Base-by-base conservation (phyloP, 1,140 invertebrate species). In the Ostrea denselamellosa region DNA sequence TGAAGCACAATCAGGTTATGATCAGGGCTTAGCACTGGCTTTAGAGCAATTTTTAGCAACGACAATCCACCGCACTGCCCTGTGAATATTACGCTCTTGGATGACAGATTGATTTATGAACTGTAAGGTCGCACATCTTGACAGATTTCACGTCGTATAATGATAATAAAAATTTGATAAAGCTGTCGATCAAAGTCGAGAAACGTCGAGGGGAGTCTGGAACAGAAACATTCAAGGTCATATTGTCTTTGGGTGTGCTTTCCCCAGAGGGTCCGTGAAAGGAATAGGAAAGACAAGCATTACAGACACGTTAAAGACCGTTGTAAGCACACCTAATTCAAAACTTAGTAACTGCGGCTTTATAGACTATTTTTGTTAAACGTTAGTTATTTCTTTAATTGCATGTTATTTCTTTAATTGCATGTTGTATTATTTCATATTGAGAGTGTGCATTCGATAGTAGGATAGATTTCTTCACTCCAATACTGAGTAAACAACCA, bases 41-140 rank as follows among this genome's bases (percentile, higher is more conserved):
- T 25, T 17, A 14, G 68, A 77, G 68, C 14, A 77, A 62, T 17
- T 34, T 34, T 77, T 71, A 71, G 22, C 68, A 8, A 77, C 22
- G 8, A 9, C 17, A 34, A 77, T 25, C 25, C 68, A 28, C 58
- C 22, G 68, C 28, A 22, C 34, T 77, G 68, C 28, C 68, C 68
- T 34, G 14, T n/a, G 34, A 44, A 62, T 2, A 28, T 77, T 77
- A 34, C 68, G 68, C 28, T 28, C 56, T 62, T 12, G 14, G 68
- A 9, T 77, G 68, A 77, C 68, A 77, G 68, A 77, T 44, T 77
- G 68, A 77, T 77, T 28, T 77, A 77, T 77, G 68, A 34, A 77
- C 68, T 77, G 68, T 77, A 28, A 77, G 5, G 68, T 12, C 25
- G 28, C 22, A 22, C 14, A 8, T 77, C 68, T 77, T 77, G 68